Conservation (phyloP, 1,140 invertebrate species). For the Gryllus bimaculatus region DNA sequence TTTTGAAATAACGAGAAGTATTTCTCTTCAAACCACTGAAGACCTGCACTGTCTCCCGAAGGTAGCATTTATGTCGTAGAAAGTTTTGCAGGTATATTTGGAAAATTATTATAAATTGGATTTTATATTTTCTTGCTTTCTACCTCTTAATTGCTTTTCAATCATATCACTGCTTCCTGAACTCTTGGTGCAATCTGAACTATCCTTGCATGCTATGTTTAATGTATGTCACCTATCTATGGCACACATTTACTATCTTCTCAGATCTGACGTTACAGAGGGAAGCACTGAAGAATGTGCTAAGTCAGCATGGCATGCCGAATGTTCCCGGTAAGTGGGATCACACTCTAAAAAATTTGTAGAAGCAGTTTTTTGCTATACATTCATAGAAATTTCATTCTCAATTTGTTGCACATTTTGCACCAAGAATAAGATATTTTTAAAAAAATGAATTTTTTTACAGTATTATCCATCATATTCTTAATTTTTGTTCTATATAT, state of each 20-base stretch:
- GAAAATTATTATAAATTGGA: no score
- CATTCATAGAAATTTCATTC: no score
- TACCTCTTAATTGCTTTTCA: conserved; percentile 14
- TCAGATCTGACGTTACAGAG: conserved; percentile 32
- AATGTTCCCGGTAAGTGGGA: conserved; percentile 50
- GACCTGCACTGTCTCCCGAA: no score
- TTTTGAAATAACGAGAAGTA: no score
- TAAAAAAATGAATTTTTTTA: neutral
- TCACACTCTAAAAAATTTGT: neutral
- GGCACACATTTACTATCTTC: conserved; percentile 21
- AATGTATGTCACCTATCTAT: conserved; percentile 15
- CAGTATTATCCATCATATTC: no score
- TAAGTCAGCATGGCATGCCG: conserved; percentile 46
- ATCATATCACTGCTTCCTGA: neutral
- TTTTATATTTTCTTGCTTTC: conserved; percentile 11
- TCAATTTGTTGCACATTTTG: no score
- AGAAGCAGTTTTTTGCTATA: no score
- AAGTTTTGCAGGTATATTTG: no score
- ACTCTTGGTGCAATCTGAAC: neutral
- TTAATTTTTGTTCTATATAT: no score
- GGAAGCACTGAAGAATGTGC: conserved; percentile 23
- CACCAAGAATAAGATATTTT: no score
- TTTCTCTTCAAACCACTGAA: no score
- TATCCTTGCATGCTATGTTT: conserved; percentile 13
- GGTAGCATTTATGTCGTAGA: no score